Conservation (phyloP, 2,888 invertebrate species). For the Nebria salina region DNA sequence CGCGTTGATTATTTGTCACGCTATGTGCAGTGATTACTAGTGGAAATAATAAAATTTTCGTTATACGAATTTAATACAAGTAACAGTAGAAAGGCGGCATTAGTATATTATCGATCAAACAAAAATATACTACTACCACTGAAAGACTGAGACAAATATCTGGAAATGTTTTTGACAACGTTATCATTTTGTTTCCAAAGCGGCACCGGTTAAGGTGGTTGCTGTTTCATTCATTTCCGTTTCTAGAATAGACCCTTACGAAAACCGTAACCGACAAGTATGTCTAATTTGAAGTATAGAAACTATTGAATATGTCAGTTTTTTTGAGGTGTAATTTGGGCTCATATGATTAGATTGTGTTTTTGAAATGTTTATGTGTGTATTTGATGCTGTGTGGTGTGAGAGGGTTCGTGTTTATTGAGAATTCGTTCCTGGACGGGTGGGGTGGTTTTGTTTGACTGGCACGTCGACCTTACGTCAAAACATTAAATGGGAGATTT, state of each 20-base stretch:
- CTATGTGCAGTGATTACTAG: background rate
- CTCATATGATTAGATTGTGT: background rate
- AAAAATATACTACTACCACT: background rate
- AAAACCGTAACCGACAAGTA: background rate
- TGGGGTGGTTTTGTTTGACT: constrained; percentile 27
- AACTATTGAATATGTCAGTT: no score
- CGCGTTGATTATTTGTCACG: background rate
- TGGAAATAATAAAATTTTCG: constrained; percentile 30
- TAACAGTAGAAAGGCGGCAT: constrained; percentile 10
- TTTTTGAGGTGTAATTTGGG: background rate
- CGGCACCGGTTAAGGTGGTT: background rate
- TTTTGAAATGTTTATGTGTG: background rate
- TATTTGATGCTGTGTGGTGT: constrained; percentile 7
- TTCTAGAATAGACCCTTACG: background rate
- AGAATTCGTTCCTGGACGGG: constrained; percentile 31
- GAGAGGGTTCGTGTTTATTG: constrained; percentile 42
- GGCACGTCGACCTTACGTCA: constrained; percentile 27
- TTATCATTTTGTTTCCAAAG: constrained; percentile 29
- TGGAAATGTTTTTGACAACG: constrained; percentile 35
- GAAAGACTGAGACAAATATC: constrained; percentile 27
- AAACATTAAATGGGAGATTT: constrained; percentile 40
- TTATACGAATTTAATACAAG: constrained; percentile 26
- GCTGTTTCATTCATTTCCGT: background rate
- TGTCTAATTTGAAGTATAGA: no score
- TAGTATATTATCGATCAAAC: constrained; percentile 41